Evolutionary conservation across 2,113 vertebrate genomes (phyloP).

Genomic region (Riparia riparia): DNA sequence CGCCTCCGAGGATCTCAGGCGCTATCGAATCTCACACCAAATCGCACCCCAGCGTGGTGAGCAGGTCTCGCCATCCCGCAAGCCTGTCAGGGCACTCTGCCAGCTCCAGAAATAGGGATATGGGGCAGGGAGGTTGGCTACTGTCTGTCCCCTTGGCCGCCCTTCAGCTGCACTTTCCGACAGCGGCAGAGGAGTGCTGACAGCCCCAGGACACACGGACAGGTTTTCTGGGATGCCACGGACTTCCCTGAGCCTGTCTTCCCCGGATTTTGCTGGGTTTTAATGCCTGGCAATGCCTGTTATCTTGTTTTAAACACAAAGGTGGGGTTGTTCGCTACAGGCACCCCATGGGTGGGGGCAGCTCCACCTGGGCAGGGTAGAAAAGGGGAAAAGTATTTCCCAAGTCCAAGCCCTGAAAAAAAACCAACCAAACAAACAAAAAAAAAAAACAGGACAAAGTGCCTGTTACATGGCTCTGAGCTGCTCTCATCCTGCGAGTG

Average conservation of each 20-base stretch:
- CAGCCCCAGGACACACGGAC: background rate
- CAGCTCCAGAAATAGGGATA: background rate
- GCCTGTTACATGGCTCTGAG: background rate
- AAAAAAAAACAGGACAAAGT: background rate
- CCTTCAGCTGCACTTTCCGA: background rate
- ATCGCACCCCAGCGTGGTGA: accelerated
- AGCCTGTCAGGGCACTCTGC: background rate
- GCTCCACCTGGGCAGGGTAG: background rate
- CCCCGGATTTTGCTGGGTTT: background rate
- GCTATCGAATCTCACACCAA: background rate
- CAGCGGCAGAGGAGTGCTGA: accelerated
- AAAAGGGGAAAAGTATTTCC: background rate
- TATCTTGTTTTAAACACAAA: background rate
- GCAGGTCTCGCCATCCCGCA: background rate
- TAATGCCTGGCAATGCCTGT: background rate
- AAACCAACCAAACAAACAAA: background rate
- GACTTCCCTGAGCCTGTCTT: background rate
- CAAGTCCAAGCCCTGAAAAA: background rate
- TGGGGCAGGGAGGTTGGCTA: background rate
- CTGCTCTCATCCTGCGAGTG: background rate
- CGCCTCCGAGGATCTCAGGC: background rate
- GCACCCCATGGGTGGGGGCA: background rate
- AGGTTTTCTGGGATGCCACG: background rate
- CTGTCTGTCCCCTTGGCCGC: background rate
- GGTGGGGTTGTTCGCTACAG: accelerated